These are phyloP conservation scores for Menidia beryllina DNA, from an alignment of 2,113 vertebrate genomes.

Conservation along the genomic window DNA sequence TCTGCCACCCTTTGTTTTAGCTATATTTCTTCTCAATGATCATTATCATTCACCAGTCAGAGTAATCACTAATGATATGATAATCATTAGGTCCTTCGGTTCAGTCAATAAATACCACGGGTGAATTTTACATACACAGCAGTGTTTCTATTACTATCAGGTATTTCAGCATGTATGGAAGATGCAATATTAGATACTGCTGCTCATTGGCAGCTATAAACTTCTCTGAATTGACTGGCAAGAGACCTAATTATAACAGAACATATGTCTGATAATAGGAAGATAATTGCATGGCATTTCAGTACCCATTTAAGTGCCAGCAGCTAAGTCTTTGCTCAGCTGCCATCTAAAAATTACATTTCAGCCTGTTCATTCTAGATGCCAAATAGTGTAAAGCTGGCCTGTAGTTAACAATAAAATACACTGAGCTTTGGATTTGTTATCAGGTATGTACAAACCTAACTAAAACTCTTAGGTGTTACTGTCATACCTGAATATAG, in stretches of 20 bases:
- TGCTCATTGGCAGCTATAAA: slow-evolving; percentile 34
- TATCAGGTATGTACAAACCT: slow-evolving; percentile 21
- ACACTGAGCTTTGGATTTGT: background rate
- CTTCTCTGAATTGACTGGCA: slow-evolving; percentile 47
- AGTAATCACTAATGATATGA: slow-evolving; percentile 2
- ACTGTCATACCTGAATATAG: slow-evolving; percentile 57
- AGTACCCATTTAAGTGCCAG: slow-evolving; percentile 64
- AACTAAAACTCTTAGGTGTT: slow-evolving; percentile 20
- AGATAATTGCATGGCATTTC: slow-evolving; percentile 76
- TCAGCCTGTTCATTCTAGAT: slow-evolving; percentile 17
- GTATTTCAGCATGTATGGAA: slow-evolving; percentile 22
- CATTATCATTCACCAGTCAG: background rate
- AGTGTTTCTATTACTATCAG: slow-evolving; percentile 31
- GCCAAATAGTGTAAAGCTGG: slow-evolving; percentile 2
- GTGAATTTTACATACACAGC: background rate
- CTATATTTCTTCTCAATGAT: background rate
- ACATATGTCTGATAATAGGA: slow-evolving; percentile 76
- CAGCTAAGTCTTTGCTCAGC: slow-evolving; percentile 54
- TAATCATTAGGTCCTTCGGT: background rate
- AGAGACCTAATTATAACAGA: slow-evolving; percentile 73
- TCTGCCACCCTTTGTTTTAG: background rate
- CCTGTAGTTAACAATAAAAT: background rate
- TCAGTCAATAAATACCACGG: background rate
- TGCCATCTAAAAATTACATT: slow-evolving; percentile 45
- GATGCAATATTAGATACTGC: slow-evolving; percentile 29